phyloP scores from a whole-genome alignment of 2,797 vertebrate genomes.

The Okamejei kenojei region DNA sequence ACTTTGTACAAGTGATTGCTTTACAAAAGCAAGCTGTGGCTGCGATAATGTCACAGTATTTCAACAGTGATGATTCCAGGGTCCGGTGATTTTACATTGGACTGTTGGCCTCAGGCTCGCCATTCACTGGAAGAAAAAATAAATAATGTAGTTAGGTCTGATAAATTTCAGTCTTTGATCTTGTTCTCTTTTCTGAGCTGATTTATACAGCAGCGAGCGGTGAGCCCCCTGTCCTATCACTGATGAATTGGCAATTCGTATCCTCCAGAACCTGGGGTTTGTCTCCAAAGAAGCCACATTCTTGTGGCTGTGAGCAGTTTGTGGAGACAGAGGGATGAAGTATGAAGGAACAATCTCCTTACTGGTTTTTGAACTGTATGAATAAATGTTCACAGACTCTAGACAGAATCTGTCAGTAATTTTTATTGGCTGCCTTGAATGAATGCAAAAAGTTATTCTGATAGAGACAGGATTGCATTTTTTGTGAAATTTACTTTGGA shows the following conservation, averaged over 20 bases:
- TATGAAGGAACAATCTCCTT: conserved; percentile 46
- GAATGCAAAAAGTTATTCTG: background rate
- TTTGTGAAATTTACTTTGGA: background rate
- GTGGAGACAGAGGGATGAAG: conserved; percentile 44
- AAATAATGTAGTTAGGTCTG: conserved; percentile 72
- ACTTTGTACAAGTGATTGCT: conserved; percentile 13
- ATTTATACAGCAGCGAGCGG: conserved; percentile 53
- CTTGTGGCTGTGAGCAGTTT: conserved; percentile 37
- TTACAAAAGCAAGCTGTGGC: conserved; percentile 36
- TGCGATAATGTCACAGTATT: conserved; percentile 27
- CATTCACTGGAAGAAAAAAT: conserved; percentile 61
- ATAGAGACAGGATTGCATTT: background rate
- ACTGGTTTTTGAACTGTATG: background rate
- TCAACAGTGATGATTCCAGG: conserved; percentile 5
- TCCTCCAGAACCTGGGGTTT: conserved; percentile 46
- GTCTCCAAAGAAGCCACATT: conserved; percentile 43
- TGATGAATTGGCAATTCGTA: conserved; percentile 56
- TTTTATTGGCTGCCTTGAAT: background rate
- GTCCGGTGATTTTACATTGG: conserved; percentile 16
- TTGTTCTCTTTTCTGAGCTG: conserved; percentile 54
- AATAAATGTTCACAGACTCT: background rate
- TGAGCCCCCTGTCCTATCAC: conserved; percentile 48
- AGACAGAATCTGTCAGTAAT: background rate
- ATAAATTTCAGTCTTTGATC: conserved; percentile 75
- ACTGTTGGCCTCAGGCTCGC: conserved; percentile 51